Evolutionary conservation across 53 echinoderm and acorn worm species (phyloP), one percentile per base, ranked within the genome.

Genomic region (Echinarachnius parma): DNA sequence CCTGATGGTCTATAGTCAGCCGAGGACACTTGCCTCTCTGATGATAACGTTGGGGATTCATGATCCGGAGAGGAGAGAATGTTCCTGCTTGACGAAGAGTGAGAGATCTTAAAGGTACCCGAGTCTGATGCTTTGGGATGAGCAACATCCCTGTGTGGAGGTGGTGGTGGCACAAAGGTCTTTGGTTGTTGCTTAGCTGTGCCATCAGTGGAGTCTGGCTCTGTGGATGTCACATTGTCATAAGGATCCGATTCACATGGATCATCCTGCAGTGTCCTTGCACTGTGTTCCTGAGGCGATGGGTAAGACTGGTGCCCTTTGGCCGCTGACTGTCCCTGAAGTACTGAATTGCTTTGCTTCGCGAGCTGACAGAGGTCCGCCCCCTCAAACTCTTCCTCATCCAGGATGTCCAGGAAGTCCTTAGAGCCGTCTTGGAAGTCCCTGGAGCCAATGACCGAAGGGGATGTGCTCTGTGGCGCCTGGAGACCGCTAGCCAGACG

Each of bases 331-430:
- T 69, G 52, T 34, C 70, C 70, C 28, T 69, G 70, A 32, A 69
- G 70, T 69, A 69, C 70, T n/a, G n/a, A n/a, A 53, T 69, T 69
- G 70, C 53, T 53, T 69, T 69, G 70, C 34, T 69, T 69, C 0
- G 70, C 53, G 14, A 53, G 53, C 34, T 52, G 53, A 15, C 70
- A 69, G 35, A 69, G 53, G 25, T 69, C 70, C 21, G 70, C 53
- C 24, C 54, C 54, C 32, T 69, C 70, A 4, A 69, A 69, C 21
- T 69, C 71, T 7, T 70, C 80, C 27, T 60, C 52, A 21, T 80
- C 80, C 33, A 80, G 48, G 42, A 80, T 69, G 37, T 80, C 80
- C 7, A 80, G 60, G 25, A 80, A 70, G 52, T 80, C 80, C n/a
- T n/a, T n/a, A n/a, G n/a, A n/a, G n/a, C n/a, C n/a, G 37, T 80